phyloP scores from a whole-genome alignment of 2,113 vertebrate genomes.

The Morone saxatilis region DNA sequence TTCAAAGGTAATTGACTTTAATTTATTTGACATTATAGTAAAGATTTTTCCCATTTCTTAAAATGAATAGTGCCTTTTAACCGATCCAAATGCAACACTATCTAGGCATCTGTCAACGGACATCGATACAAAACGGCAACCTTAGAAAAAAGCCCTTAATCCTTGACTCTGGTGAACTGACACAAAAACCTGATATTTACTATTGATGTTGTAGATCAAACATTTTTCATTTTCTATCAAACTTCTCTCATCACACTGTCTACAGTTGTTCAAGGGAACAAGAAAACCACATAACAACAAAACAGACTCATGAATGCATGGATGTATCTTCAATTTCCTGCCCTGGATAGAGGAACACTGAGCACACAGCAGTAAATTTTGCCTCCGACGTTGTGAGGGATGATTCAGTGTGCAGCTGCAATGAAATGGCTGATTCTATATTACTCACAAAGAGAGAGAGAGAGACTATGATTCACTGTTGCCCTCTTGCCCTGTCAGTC shows the following conservation, averaged over 20 bases:
- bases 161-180: not conserved
- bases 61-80: no score
- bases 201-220: slow-evolving; percentile 4
- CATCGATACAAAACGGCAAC: not conserved
- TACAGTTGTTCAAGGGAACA: not conserved
- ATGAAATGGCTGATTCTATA: slow-evolving; percentile 55
- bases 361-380: slow-evolving; percentile 24
- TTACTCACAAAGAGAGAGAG: slow-evolving; percentile 48
- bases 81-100: not conserved
- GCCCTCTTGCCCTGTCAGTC: slow-evolving; percentile 57
- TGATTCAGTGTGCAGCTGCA: slow-evolving; percentile 62
- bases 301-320: not conserved
- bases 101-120: not conserved
- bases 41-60: no score
- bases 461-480: slow-evolving; percentile 53
- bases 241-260: slow-evolving; percentile 9
- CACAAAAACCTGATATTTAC: slow-evolving; percentile 12
- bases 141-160: not conserved
- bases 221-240: not conserved
- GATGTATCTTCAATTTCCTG: slow-evolving; percentile 42
- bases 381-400: slow-evolving; percentile 22
- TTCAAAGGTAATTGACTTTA: no score
- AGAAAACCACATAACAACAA: slow-evolving; percentile 2
- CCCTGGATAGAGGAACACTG: slow-evolving; percentile 12
- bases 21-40: no score